These are phyloP conservation scores for Helicoverpa armigera DNA, from an alignment of 1,140 invertebrate species.

Conservation along the genomic window DNA sequence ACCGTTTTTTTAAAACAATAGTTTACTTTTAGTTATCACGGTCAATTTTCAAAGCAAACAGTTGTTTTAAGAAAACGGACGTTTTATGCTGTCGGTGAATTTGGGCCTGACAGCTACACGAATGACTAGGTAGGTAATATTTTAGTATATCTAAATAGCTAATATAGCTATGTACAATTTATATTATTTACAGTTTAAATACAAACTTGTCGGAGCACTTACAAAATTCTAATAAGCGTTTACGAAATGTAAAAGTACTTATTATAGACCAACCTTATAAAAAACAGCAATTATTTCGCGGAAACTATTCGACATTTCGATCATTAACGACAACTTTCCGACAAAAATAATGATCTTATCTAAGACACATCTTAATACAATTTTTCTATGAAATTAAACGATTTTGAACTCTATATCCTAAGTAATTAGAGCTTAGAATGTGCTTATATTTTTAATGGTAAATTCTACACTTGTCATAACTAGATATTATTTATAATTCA, in stretches of 20 bases:
- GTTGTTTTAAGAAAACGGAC: too few species aligned
- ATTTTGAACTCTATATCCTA: conserved; percentile 10
- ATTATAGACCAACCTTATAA: background rate
- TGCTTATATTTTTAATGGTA: background rate
- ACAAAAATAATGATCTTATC: conserved; percentile 12
- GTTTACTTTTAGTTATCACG: too few species aligned
- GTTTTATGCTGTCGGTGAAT: too few species aligned
- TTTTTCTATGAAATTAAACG: background rate
- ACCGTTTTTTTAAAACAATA: too few species aligned
- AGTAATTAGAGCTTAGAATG: background rate
- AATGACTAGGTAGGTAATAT: too few species aligned
- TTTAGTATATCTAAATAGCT: too few species aligned
- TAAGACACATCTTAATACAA: background rate
- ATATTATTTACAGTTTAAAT: too few species aligned
- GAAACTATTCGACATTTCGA: conserved; percentile 17
- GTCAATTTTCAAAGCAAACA: too few species aligned
- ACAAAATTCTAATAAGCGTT: background rate
- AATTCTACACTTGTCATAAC: conserved; percentile 13
- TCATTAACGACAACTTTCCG: background rate
- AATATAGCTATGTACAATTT: too few species aligned
- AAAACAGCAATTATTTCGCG: conserved; percentile 19
- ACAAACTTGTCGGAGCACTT: too few species aligned
- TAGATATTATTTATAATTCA: conserved; percentile 22
- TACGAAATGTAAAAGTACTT: background rate
- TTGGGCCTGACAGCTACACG: too few species aligned